Conservation (phyloP, 2,888 invertebrate species). For the Tetropium fuscum region DNA sequence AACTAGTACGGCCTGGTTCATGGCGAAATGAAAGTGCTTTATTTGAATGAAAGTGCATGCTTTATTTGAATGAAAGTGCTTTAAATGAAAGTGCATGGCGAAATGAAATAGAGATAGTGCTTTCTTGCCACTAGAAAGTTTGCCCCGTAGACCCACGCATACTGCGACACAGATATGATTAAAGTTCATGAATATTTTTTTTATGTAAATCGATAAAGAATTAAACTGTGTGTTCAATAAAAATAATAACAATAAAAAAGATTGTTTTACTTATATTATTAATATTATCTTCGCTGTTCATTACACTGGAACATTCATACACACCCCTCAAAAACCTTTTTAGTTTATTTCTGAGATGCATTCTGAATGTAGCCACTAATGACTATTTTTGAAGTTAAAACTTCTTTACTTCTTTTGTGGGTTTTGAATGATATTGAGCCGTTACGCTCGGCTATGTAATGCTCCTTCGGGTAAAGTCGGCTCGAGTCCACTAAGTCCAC, state of each 20-base stretch:
- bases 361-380: conserved; percentile 22
- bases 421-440: no score
- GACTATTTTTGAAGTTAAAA: conserved; percentile 24
- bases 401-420: no score
- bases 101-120: conserved; percentile 13
- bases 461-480: no score
- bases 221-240: conserved; percentile 3
- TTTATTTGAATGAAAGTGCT: no score
- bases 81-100: no score
- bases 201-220: conserved; percentile 1
- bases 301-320: conserved; percentile 13
- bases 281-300: conserved; percentile 18
- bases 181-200: conserved; percentile 20
- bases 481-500: no score
- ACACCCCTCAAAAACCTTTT: conserved; percentile 18
- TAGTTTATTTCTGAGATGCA: conserved; percentile 8
- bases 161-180: background rate
- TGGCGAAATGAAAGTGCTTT: no score
- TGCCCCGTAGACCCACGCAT: conserved; percentile 17
- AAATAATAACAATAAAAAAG: no score
- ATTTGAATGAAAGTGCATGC: no score
- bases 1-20: conserved; percentile 31
- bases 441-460: no score
- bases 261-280: conserved; percentile 11
- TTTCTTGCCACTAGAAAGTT: conserved; percentile 14